Conservation (phyloP, 2,888 invertebrate species). For the Drosophila neotestacea region DNA sequence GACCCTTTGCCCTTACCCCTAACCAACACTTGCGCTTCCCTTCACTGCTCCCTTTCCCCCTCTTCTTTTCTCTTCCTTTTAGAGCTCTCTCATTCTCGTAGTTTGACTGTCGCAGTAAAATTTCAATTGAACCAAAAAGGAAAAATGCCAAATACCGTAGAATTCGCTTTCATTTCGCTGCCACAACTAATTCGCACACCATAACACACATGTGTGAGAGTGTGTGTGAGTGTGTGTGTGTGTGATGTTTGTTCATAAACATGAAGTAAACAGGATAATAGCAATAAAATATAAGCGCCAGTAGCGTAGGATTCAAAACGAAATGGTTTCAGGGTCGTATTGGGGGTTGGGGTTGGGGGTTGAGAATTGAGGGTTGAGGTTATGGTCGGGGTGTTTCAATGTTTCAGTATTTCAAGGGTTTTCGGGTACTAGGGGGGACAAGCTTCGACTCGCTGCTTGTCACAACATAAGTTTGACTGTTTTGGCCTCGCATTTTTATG, state of each 20-base stretch:
- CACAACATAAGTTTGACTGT: slow-evolving; percentile 77
- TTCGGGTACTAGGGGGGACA: slow-evolving; percentile 6
- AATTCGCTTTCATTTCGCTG: slow-evolving; percentile 68
- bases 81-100: slow-evolving; percentile 4
- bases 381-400: slow-evolving; percentile 4
- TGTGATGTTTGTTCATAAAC: slow-evolving; percentile 72
- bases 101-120: slow-evolving; percentile 56
- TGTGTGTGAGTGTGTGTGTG: slow-evolving; percentile 20
- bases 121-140: slow-evolving; percentile 68
- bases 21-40: not conserved
- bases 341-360: not conserved
- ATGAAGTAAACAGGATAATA: slow-evolving; percentile 84
- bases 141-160: slow-evolving; percentile 48
- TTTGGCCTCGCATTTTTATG: slow-evolving; percentile 78
- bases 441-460: slow-evolving; percentile 42
- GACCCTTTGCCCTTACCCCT: slow-evolving; percentile 32
- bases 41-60: slow-evolving; percentile 2
- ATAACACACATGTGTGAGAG: slow-evolving; percentile 48
- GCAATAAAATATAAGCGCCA: slow-evolving; percentile 83
- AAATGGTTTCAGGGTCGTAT: slow-evolving; percentile 38
- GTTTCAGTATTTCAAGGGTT: slow-evolving; percentile 9
- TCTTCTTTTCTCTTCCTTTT: not conserved
- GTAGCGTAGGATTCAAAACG: slow-evolving; percentile 62
- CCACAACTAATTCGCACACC: slow-evolving; percentile 82
- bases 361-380: slow-evolving; percentile 20